Evolutionary conservation across 2,113 vertebrate genomes (phyloP).

Genomic region (Pelvicachromis taeniatus): DNA sequence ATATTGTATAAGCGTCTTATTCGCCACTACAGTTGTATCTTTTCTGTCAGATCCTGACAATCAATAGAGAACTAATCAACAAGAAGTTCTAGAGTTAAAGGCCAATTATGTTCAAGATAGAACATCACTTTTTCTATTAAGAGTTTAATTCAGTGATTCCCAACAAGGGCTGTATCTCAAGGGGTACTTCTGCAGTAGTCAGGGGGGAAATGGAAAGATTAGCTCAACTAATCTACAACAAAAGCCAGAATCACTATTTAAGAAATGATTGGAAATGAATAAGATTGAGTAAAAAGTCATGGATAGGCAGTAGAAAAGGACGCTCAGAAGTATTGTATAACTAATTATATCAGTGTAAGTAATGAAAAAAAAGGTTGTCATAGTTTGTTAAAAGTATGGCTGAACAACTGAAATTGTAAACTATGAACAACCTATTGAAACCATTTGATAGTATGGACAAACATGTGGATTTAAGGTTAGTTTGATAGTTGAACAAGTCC

Average conservation of each 20-base stretch:
- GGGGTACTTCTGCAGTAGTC: background rate
- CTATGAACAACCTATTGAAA: background rate
- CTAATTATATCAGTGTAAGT: background rate
- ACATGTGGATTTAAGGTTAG: accelerated
- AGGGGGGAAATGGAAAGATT: background rate
- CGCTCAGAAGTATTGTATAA: background rate
- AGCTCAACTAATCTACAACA: background rate
- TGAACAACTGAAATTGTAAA: background rate
- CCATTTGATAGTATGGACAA: accelerated
- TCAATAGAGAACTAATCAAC: background rate
- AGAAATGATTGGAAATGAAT: background rate
- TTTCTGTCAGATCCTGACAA: background rate
- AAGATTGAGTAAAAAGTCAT: background rate
- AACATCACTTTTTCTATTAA: background rate
- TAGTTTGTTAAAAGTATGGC: background rate
- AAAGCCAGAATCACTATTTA: background rate
- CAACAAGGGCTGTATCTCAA: background rate
- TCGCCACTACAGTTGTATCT: background rate
- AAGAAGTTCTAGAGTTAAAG: background rate
- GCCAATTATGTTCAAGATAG: background rate
- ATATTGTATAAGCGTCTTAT: background rate
- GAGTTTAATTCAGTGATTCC: background rate
- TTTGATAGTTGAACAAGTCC: background rate
- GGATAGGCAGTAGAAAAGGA: background rate
- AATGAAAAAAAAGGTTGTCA: background rate